Evolutionary conservation across 2,797 vertebrate species (phyloP).

Genomic region (Etheostoma nigrum): DNA sequence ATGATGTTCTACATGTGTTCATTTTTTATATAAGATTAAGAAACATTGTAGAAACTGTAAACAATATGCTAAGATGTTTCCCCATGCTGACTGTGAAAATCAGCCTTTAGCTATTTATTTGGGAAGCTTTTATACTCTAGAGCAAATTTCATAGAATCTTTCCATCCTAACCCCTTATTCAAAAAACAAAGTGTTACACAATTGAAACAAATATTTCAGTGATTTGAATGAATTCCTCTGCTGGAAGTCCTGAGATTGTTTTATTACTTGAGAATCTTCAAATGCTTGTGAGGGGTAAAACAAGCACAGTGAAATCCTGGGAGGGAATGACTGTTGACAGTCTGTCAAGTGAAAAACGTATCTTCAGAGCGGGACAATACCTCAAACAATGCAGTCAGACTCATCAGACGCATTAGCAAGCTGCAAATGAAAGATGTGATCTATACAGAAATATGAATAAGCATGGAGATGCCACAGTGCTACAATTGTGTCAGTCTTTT

Average conservation of each 20-base stretch:
- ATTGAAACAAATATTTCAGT: slow-evolving; percentile 42
- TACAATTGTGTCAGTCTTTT: slow-evolving; percentile 53
- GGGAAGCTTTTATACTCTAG: not conserved
- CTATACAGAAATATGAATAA: slow-evolving; percentile 52
- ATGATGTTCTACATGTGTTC: not conserved
- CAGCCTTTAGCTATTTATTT: slow-evolving; percentile 3
- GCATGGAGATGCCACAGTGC: slow-evolving; percentile 50
- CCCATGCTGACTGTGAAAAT: not conserved
- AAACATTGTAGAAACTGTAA: not conserved
- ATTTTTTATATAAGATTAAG: not conserved
- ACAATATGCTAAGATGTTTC: not conserved
- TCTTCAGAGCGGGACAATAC: slow-evolving; percentile 64
- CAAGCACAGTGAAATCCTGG: slow-evolving; percentile 49
- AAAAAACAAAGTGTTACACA: slow-evolving; percentile 34
- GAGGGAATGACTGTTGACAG: slow-evolving; percentile 63
- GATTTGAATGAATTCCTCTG: slow-evolving; percentile 49
- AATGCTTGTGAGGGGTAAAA: slow-evolving; percentile 51
- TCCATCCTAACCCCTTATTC: slow-evolving; percentile 17
- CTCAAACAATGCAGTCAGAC: slow-evolving; percentile 61
- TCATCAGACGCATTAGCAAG: slow-evolving; percentile 56
- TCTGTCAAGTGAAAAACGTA: slow-evolving; percentile 68
- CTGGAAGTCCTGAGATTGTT: slow-evolving; percentile 27
- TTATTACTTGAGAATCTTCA: slow-evolving; percentile 43
- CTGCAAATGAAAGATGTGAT: slow-evolving; percentile 54
- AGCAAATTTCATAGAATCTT: slow-evolving; percentile 41